Evolutionary conservation across 2,888 invertebrate species (phyloP).

Genomic region (Drosophila yooni): DNA sequence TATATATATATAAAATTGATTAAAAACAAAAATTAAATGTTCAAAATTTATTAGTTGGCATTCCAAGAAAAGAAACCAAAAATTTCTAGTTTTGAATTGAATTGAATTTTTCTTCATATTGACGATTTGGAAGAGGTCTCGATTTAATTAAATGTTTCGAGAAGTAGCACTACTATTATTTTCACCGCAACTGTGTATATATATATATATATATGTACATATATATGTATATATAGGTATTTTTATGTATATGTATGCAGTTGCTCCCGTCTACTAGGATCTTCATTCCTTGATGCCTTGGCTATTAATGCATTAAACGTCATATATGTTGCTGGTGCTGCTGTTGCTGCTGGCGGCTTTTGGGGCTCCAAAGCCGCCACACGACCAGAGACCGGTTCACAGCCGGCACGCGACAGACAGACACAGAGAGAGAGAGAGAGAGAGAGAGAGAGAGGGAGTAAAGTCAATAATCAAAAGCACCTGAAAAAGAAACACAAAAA

Average conservation of each 20-base stretch:
- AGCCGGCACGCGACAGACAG: conserved; percentile 80
- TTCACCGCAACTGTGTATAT: neutral
- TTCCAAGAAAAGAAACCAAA: neutral
- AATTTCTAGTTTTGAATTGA: neutral
- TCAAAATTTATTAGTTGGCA: no score
- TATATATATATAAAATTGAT: neutral
- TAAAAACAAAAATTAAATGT: neutral
- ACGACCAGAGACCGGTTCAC: conserved; percentile 56
- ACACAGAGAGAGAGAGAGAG: neutral
- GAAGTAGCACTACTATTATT: neutral
- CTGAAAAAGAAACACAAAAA: conserved; percentile 20
- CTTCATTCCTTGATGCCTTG: conserved; percentile 19
- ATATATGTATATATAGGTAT: neutral
- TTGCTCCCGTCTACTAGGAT: conserved; percentile 29
- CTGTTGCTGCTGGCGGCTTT: conserved; percentile 9
- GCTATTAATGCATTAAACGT: conserved; percentile 45
- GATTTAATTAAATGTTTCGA: neutral
- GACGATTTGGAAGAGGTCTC: neutral
- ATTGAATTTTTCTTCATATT: neutral
- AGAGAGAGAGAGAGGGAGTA: neutral
- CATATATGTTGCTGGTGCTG: conserved; percentile 6
- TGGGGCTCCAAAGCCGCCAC: conserved; percentile 46
- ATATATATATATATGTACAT: neutral
- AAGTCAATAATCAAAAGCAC: conserved; percentile 52
- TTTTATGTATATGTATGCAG: neutral